Evolutionary conservation across 2,113 vertebrate species (phyloP).

Genomic region (Zosterops borbonicus): DNA sequence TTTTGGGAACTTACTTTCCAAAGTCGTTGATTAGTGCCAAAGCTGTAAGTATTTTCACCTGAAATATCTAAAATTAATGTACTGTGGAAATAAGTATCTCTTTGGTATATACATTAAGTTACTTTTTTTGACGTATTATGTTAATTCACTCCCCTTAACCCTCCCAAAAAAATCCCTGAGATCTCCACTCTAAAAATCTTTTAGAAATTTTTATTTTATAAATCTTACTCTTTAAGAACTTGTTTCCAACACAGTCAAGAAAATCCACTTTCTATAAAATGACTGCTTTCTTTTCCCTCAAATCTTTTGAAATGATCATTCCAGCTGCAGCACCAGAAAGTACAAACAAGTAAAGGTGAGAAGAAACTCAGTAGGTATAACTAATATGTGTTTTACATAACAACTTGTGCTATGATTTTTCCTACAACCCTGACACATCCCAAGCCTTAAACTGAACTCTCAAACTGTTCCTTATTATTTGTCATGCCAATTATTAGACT

Average conservation of each 20-base stretch:
- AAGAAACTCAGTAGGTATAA: neutral
- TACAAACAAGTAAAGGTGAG: neutral
- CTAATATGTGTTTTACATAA: neutral
- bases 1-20: neutral
- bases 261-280: neutral
- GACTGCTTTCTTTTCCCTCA: neutral
- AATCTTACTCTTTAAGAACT: neutral
- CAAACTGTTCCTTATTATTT: neutral
- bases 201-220: neutral
- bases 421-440: neutral
- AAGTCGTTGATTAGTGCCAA: neutral
- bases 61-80: neutral
- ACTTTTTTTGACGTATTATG: neutral
- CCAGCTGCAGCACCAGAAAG: neutral
- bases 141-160: rapidly evolving
- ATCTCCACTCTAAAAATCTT: neutral
- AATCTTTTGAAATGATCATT: neutral
- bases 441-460: neutral
- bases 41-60: neutral
- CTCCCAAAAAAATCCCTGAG: neutral
- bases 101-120: neutral
- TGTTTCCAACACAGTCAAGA: neutral
- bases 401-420: neutral
- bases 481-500: neutral
- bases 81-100: neutral